A percentile compares a stretch with the other conserved stretches of the same genome.
Conservation (phyloP, 2,888 invertebrate species). For the Archaeoteleia sp. region DNA sequence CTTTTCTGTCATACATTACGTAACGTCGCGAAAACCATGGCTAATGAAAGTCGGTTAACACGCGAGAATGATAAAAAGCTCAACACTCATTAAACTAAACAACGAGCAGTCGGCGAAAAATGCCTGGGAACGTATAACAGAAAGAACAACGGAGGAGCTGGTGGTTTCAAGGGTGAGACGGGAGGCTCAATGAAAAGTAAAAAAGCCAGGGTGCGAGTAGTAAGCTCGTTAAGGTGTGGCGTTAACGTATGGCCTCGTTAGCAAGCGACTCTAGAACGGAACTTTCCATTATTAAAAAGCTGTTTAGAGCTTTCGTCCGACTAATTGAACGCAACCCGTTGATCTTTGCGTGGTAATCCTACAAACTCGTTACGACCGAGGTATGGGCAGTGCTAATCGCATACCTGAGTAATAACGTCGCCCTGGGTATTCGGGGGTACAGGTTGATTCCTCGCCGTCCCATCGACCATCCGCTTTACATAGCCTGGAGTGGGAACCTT, state of each 20-base stretch:
- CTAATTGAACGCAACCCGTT: slow-evolving; percentile 60
- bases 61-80: slow-evolving; percentile 52
- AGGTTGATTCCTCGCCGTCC: slow-evolving; percentile 76
- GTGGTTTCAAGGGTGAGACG: slow-evolving; percentile 18
- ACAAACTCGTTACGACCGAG: slow-evolving; percentile 39
- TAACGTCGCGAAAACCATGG: slow-evolving; percentile 15
- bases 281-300: slow-evolving; percentile 67
- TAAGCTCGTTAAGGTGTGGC: slow-evolving; percentile 68
- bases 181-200: slow-evolving; percentile 37
- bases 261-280: slow-evolving; percentile 57
- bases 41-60: slow-evolving; percentile 31
- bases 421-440: slow-evolving; percentile 75
- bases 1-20: slow-evolving; percentile 12
- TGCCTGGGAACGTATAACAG: slow-evolving; percentile 34
- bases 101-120: slow-evolving; percentile 49
- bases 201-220: slow-evolving; percentile 57
- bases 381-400: slow-evolving; percentile 24
- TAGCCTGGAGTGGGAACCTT: slow-evolving; percentile 76
- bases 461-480: slow-evolving; percentile 77
- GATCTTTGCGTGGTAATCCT: slow-evolving; percentile 57
- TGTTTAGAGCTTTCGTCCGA: slow-evolving; percentile 60
- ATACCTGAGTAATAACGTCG: slow-evolving; percentile 47
- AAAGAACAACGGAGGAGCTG: slow-evolving; percentile 37
- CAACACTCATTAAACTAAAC: slow-evolving; percentile 57
- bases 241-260: slow-evolving; percentile 71